Base-by-base conservation (phyloP, 1,140 invertebrate genomes). In the Achroia grisella region DNA sequence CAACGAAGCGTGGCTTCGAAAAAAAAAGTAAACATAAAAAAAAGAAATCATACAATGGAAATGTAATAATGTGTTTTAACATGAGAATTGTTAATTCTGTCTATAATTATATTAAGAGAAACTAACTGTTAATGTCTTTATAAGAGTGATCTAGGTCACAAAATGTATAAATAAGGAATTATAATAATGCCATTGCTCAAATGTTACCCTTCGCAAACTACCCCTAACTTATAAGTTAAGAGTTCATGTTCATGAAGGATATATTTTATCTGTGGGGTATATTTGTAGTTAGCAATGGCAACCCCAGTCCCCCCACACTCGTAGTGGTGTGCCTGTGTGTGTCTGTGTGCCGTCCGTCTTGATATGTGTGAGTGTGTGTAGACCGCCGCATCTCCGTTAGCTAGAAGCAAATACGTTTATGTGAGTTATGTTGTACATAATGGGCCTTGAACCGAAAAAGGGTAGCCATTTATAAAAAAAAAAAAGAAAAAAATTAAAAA, bases 71-170 rank as follows among this genome's bases (percentile, higher is more conserved):
- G 66, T 78, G 75, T 78, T 62, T 48, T 50, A 64, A 72, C 51
- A 76, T 71, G 70, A 72, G 69, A 65, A 67, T 64, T 74, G 71
- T 78, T 72, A 76, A 56, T 72, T 23, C 17, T 23, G 77, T 78
- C 70, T 77, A 77, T 70, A 63, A 62, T 69, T 66, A 70, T 60
- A 71, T 53, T 54, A 62, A 69, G 41, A 62, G n/a, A 62, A 79
- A 75, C 80, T 81, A 84, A 66, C 62, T 78, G 75, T 80, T 84
- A 81, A 84, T 84, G 80, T 84, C 80, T 84, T 84, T 84, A 81
- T 79, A 76, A 53, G 59, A 67, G 80, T 84, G 80, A 84, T 73
- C 65, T 74, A 84, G 37, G 80, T 81, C 77, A 84, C 80, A 62
- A 48, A 67, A 72, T 61, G 62, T 73, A 73, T 67, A 71, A 68